Percentiles rank a stretch among this genome's conserved stretches.
phyloP scores from a whole-genome alignment of 2,888 invertebrate species.

The Apotomis turbidana region DNA sequence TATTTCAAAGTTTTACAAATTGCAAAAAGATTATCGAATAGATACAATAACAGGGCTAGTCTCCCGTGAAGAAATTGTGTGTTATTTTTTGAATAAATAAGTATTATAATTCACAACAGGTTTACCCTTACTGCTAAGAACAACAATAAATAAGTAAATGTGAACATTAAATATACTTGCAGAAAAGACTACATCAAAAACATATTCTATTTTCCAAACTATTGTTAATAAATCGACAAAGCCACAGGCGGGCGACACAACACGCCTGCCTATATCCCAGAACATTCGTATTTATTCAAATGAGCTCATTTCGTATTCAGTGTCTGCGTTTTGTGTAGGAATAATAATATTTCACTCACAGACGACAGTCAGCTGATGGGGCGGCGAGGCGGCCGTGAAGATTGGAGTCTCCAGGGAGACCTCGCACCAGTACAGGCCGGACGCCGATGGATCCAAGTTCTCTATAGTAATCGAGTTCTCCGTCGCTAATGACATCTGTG shows the following conservation, averaged over 20 bases:
- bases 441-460: constrained; percentile 90
- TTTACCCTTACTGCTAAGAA: too few species aligned
- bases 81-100: too few species aligned
- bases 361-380: constrained; percentile 90
- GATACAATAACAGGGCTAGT: too few species aligned
- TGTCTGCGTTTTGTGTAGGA: constrained; percentile 41
- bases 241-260: constrained; percentile 10
- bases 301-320: constrained; percentile 55
- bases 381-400: constrained; percentile 90
- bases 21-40: neutral
- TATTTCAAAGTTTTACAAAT: constrained; percentile 8
- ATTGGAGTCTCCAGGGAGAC: constrained; percentile 93
- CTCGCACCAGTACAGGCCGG: constrained; percentile 91
- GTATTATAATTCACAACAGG: too few species aligned
- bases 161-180: neutral
- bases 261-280: constrained; percentile 14
- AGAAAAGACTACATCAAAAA: neutral
- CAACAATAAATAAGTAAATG: too few species aligned
- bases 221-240: constrained; percentile 18
- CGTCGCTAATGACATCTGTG: constrained; percentile 76
- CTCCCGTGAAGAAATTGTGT: too few species aligned
- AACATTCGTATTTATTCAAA: constrained; percentile 57
- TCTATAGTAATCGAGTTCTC: constrained; percentile 86
- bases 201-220: neutral
- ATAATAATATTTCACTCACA: constrained; percentile 83